Base-by-base conservation (phyloP, 2,113 vertebrate genomes). In the Cyanoramphus novaezelandiae region DNA sequence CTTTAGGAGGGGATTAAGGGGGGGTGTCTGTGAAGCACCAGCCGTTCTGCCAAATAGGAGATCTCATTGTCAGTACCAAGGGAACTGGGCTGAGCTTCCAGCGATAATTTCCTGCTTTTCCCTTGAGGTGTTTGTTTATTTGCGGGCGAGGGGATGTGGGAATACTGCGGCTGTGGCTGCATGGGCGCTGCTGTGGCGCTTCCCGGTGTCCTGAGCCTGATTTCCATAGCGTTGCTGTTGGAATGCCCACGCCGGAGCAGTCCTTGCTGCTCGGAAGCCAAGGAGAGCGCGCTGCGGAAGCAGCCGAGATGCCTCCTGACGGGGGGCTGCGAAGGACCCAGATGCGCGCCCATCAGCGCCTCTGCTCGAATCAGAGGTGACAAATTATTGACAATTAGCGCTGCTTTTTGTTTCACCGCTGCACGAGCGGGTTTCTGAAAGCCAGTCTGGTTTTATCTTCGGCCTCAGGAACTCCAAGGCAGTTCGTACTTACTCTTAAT, bases 381-480 rank as follows among this genome's bases (percentile, higher is more conserved):
- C 95, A 95, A 94, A 95, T 95, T 88, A 92, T 37, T 94, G 80
- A 95, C 85, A 71, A 96, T 95, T 88, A 96, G 83, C 53, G 7
- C 62, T 41, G 64, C 7, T 62, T 85, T 94, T 85, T 88, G 83
- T 82, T 86, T 96, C 52, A 79, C 86, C 31, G 1, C 53, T 11
- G 57, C 68, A 46, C 88, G 95, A 25, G 68, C 6, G 10, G 41
- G 72, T 86, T 93, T 96, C 79, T 93, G 75, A 95, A 96, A 94
- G 86, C 77, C 92, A 91, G 81, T 96, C 96, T 94, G 55, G 80
- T 88, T 91, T 82, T 95, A 96, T 93, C 52, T 97, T 81, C 97
- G 96, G 82, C 89, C 86, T 94, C 91, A 1, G 89, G 96, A 93
- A 65, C 93, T 97, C 84, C 79, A 11, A 53, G 82, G 91, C 95